A percentile compares a stretch with the other conserved stretches of the same genome.
Evolutionary conservation across 2,888 invertebrate species (phyloP).

Genomic region (Limnephilus lunatus): DNA sequence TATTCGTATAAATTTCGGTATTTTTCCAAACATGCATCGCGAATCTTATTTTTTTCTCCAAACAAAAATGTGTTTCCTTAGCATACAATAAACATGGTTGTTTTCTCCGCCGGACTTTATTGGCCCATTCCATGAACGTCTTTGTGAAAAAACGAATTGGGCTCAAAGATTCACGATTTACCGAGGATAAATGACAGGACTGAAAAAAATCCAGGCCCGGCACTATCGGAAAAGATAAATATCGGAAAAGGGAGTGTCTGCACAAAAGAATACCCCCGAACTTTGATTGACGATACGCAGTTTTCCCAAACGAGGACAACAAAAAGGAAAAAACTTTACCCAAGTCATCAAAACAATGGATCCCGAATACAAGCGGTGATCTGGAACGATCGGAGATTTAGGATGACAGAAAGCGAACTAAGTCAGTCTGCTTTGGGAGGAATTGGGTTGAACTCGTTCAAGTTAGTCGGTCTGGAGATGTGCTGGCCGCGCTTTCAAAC

Average conservation of each 20-base stretch:
- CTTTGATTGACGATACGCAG: conserved; percentile 55
- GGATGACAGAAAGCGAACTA: not conserved
- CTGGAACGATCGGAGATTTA: conserved; percentile 17
- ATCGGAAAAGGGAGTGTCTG: conserved; percentile 41
- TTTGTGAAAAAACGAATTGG: conserved; percentile 6
- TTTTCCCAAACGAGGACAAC: conserved; percentile 35
- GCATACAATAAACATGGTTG: not conserved
- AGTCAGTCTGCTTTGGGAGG: not conserved
- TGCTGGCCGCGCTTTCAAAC: not conserved
- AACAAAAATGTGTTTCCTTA: not conserved
- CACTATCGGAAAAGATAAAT: conserved; percentile 42
- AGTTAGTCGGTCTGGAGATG: not conserved
- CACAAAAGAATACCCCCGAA: conserved; percentile 18
- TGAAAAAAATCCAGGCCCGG: conserved; percentile 15
- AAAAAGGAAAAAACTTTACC: conserved; percentile 44
- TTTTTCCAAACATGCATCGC: not conserved
- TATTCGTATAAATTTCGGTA: not conserved
- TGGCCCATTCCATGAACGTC: conserved; percentile 2
- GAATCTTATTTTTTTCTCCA: not conserved
- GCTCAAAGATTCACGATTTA: conserved; percentile 4
- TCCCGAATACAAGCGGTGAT: conserved; percentile 23
- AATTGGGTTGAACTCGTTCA: not conserved
- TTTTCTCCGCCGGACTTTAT: not conserved
- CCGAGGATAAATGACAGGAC: conserved; percentile 5
- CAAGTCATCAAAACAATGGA: conserved; percentile 57